A percentile compares a stretch with the other conserved stretches of the same genome.
Conservation (phyloP, 2,113 vertebrate species). For the Rhombomys opimus region DNA sequence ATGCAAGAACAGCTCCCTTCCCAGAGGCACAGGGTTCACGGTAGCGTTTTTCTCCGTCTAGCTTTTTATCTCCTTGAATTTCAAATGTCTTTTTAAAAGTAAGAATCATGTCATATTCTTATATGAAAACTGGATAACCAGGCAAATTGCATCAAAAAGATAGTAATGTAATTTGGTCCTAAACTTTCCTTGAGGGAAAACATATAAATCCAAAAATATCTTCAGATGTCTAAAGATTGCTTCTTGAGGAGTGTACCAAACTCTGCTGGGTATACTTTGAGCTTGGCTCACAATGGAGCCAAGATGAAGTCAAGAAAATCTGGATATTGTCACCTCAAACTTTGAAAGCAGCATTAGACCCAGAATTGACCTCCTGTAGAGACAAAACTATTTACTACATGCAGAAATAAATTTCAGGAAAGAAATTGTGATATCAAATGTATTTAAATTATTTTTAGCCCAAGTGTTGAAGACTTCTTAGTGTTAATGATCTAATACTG, state of each 20-base stretch:
- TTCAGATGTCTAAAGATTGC: background rate
- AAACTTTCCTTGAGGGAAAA: conserved; percentile 49
- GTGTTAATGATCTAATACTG: background rate
- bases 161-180: conserved; percentile 8
- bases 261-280: conserved; percentile 36
- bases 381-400: conserved; percentile 39
- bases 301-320: conserved; percentile 36
- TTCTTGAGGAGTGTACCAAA: background rate
- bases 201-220: background rate
- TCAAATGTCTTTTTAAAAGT: conserved; percentile 16
- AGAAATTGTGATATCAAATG: conserved; percentile 1
- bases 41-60: conserved; percentile 9
- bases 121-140: background rate
- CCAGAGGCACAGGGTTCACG: conserved; percentile 36
- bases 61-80: conserved; percentile 34
- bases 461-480: background rate
- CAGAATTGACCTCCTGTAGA: background rate
- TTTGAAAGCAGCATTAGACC: background rate
- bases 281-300: conserved; percentile 14
- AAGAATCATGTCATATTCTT: conserved; percentile 33
- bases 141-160: background rate
- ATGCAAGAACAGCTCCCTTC: conserved; percentile 41
- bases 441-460: background rate
- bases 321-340: background rate
- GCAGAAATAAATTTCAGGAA: conserved; percentile 6